Conservation (phyloP, 2,797 vertebrate genomes). For the Protosalanx chinensis region DNA sequence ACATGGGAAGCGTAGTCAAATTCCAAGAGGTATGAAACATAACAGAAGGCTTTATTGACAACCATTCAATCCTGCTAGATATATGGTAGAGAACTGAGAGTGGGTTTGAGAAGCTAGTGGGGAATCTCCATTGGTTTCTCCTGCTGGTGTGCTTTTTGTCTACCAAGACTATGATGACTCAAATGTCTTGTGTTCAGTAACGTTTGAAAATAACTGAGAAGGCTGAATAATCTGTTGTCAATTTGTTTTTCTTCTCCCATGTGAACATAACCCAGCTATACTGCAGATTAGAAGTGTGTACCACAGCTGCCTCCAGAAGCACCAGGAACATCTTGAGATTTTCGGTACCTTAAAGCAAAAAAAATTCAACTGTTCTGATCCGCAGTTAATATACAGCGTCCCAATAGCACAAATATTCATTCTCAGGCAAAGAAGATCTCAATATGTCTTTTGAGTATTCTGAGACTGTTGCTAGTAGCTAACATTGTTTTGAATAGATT, state of each 20-base stretch:
- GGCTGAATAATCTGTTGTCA: neutral
- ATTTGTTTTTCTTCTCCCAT: no score
- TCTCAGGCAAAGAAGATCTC: slow-evolving; percentile 1
- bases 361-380: slow-evolving; percentile 10
- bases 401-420: slow-evolving; percentile 14
- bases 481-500: slow-evolving; percentile 14
- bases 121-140: no score
- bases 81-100: neutral
- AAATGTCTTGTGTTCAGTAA: neutral
- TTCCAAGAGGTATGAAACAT: neutral
- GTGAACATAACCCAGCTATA: neutral
- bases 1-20: neutral
- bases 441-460: slow-evolving; percentile 9
- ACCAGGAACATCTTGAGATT: neutral
- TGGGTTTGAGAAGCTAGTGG: no score
- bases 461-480: neutral
- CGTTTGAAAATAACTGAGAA: neutral
- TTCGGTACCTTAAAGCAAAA: neutral
- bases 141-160: neutral
- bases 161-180: neutral
- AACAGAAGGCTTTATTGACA: neutral
- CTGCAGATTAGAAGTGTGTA: neutral
- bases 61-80: neutral
- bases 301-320: neutral
- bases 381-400: slow-evolving; percentile 15